Percentiles rank a stretch among this genome's conserved stretches.
phyloP scores from a whole-genome alignment of 2,888 invertebrate species.

The Eubasilissa splendida region DNA sequence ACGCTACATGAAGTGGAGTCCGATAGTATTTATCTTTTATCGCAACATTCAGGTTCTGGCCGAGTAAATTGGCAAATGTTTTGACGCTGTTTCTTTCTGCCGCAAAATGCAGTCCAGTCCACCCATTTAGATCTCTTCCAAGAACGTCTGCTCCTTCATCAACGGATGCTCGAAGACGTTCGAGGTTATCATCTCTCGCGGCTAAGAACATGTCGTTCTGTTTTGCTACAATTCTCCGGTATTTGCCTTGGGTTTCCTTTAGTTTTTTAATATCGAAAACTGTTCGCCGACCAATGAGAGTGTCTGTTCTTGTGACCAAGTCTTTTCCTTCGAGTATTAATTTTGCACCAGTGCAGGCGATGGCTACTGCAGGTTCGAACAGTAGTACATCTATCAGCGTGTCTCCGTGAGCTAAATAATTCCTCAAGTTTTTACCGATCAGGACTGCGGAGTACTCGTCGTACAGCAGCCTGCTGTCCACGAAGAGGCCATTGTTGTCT shows the following conservation, averaged over 20 bases:
- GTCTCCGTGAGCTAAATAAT: constrained; percentile 7
- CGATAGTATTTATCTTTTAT: no score
- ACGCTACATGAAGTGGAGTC: no score
- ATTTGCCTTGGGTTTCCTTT: neutral
- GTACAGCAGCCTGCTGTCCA: neutral
- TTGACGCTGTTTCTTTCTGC: neutral
- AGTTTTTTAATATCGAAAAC: neutral
- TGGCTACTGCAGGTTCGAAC: neutral
- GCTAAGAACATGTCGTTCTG: constrained; percentile 7
- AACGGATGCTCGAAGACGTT: neutral
- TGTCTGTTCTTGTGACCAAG: neutral
- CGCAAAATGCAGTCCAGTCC: constrained; percentile 8
- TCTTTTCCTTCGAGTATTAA: neutral
- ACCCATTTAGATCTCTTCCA: neutral
- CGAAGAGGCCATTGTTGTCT: neutral
- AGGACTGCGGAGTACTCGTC: neutral
- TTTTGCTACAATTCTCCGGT: neutral
- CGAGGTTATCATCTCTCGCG: neutral
- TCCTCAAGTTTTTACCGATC: constrained; percentile 1
- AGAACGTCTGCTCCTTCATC: neutral
- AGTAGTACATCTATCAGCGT: neutral
- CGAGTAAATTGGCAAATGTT: no score
- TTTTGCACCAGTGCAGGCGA: neutral
- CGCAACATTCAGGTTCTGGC: no score
- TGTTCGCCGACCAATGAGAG: neutral